Percentiles rank a stretch among this genome's conserved stretches.
Evolutionary conservation across 2,113 vertebrate species (phyloP).

Genomic region (Chaenocephalus aceratus): DNA sequence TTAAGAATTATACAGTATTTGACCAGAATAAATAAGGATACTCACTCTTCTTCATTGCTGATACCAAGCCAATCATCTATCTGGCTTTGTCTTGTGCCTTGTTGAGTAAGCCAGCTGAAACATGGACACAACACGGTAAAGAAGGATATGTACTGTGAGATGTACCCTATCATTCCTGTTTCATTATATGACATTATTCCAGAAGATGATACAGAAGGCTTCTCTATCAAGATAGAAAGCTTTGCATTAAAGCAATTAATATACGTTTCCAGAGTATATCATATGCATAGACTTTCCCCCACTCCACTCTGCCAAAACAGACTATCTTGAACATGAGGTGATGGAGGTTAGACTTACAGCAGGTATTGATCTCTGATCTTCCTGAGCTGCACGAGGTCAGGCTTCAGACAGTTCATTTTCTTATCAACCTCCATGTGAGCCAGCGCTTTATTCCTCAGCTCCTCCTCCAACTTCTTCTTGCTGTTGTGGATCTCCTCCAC

Average conservation of each 20-base stretch:
- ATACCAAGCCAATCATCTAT: constrained; percentile 94
- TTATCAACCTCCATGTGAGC: constrained; percentile 95
- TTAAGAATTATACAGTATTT: not conserved
- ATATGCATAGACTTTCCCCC: not conserved
- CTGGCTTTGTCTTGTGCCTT: constrained; percentile 94
- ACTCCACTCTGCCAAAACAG: no score
- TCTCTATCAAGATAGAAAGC: not conserved
- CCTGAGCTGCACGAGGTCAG: constrained; percentile 94
- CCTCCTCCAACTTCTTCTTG: constrained; percentile 92
- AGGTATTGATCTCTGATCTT: constrained; percentile 98
- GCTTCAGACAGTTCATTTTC: constrained; percentile 95
- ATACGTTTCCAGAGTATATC: not conserved
- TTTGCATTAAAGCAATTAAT: not conserved
- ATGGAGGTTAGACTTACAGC: constrained; percentile 85
- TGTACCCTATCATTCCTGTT: not conserved
- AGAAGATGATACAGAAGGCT: not conserved
- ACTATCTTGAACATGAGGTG: not conserved
- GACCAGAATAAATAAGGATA: constrained; percentile 48
- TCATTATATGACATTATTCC: not conserved
- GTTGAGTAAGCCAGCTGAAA: constrained; percentile 95
- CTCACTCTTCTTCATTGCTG: constrained; percentile 95
- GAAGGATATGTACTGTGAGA: not conserved
- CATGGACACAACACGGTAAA: constrained; percentile 11
- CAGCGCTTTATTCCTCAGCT: constrained; percentile 92
- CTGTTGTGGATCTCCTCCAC: constrained; percentile 98